Percentiles rank a stretch among this genome's conserved stretches.
phyloP scores from a whole-genome alignment of 1,140 invertebrate species.

The Neotoxoptera formosana region DNA sequence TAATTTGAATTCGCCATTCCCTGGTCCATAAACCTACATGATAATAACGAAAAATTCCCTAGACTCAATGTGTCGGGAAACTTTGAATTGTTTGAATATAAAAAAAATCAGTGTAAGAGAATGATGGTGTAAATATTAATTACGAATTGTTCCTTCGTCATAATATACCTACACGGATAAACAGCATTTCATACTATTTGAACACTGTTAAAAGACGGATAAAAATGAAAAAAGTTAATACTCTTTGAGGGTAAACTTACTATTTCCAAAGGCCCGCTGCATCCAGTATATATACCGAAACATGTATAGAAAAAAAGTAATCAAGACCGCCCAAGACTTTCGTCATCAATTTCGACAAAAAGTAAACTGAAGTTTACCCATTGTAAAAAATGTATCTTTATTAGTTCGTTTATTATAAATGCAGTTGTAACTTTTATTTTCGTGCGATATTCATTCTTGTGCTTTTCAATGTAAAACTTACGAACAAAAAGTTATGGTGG shows the following conservation, averaged over 20 bases:
- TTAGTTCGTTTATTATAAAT: conserved; percentile 27
- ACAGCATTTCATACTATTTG: neutral
- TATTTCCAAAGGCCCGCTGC: neutral
- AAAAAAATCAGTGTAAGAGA: neutral
- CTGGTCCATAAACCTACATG: neutral
- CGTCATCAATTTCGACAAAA: neutral
- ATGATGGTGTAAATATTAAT: neutral
- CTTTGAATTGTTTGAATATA: neutral
- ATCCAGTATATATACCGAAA: neutral
- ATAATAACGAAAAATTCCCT: neutral
- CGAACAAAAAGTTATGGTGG: neutral
- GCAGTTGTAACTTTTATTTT: conserved; percentile 16
- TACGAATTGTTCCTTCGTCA: neutral
- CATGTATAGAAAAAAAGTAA: neutral
- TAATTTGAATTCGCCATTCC: neutral
- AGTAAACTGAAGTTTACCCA: neutral
- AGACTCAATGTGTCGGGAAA: no score
- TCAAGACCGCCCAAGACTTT: neutral
- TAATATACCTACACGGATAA: neutral
- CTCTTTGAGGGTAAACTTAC: neutral
- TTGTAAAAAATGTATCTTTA: conserved; percentile 33
- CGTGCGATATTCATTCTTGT: neutral
- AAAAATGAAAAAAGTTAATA: neutral
- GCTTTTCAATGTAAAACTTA: neutral
- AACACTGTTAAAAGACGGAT: neutral